These are phyloP conservation scores for Anisognathus igniventris DNA, from an alignment of 2,797 vertebrate species.

Conservation along the genomic window DNA sequence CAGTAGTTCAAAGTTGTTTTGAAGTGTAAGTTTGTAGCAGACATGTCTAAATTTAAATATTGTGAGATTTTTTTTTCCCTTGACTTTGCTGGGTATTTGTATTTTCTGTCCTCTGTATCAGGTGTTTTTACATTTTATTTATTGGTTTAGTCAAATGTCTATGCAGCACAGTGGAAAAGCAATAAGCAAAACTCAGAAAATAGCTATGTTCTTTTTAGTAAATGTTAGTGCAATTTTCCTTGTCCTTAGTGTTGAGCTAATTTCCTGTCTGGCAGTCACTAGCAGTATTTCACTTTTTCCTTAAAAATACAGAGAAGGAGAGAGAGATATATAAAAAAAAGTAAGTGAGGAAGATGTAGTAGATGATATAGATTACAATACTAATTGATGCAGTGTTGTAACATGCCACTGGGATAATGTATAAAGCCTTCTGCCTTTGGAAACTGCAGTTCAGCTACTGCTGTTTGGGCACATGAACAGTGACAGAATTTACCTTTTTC, in stretches of 20 bases:
- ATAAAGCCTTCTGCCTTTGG: neutral
- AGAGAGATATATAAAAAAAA: neutral
- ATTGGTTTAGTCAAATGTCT: neutral
- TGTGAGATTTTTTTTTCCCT: neutral
- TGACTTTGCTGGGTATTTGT: neutral
- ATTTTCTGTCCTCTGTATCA: neutral
- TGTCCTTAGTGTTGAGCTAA: conserved; percentile 44
- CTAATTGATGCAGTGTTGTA: neutral
- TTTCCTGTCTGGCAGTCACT: conserved; percentile 36
- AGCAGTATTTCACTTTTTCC: conserved; percentile 50
- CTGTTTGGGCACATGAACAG: neutral
- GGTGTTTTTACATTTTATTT: neutral
- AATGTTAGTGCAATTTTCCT: conserved; percentile 4
- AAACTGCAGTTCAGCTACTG: neutral
- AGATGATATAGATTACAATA: neutral
- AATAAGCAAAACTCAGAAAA: conserved; percentile 40
- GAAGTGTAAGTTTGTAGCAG: neutral
- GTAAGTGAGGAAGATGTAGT: neutral
- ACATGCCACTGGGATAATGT: neutral
- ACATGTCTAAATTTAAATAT: neutral
- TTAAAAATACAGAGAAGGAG: neutral
- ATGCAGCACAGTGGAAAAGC: neutral
- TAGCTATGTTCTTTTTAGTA: conserved; percentile 16
- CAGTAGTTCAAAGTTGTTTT: neutral
- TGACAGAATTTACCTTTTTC: conserved; percentile 4